Base-by-base conservation (phyloP, 2,888 invertebrate genomes). In the Carcina quercana region DNA sequence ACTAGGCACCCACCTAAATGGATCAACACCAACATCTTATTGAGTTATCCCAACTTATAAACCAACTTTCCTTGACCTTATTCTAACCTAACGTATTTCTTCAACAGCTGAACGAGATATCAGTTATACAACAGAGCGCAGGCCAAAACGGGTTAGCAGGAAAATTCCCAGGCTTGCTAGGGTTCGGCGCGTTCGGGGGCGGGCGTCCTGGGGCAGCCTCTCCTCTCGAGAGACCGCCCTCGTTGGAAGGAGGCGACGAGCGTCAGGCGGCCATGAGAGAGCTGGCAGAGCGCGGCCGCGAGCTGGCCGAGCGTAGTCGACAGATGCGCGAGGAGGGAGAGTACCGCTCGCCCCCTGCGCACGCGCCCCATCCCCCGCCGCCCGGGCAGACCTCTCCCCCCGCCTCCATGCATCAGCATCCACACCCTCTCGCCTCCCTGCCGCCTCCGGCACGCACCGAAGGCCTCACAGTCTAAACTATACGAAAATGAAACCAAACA, bases 21-120 rank as follows among this genome's bases (percentile, higher is more conserved):
- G n/a, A n/a, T n/a, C n/a, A n/a, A n/a, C n/a, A n/a, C n/a, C n/a
- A n/a, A n/a, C n/a, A n/a, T n/a, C n/a, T n/a, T n/a, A n/a, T n/a
- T n/a, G n/a, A n/a, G n/a, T n/a, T n/a, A n/a, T n/a, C n/a, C n/a
- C n/a, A n/a, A n/a, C n/a, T n/a, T n/a, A n/a, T n/a, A n/a, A n/a
- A n/a, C n/a, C n/a, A n/a, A n/a, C n/a, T 22, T 11, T 11, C 6
- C 13, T 12, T 8, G 8, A 22, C 12, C 14, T 8, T 13, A 25
- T 25, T n/a, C n/a, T n/a, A n/a, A n/a, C n/a, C n/a, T n/a, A n/a
- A n/a, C 13, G n/a, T n/a, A n/a, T 34, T 34, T 43, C 32, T 45
- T 40, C 74, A 80, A 49, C 87, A 92, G 92, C 85, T 92, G 75
- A 91, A 91, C 84, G 92, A 92, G 80, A 91, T 92, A 80, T 91